A percentile compares a stretch with the other conserved stretches of the same genome.
Conservation (phyloP, 2,888 invertebrate genomes). For the Drosophila rubida region DNA sequence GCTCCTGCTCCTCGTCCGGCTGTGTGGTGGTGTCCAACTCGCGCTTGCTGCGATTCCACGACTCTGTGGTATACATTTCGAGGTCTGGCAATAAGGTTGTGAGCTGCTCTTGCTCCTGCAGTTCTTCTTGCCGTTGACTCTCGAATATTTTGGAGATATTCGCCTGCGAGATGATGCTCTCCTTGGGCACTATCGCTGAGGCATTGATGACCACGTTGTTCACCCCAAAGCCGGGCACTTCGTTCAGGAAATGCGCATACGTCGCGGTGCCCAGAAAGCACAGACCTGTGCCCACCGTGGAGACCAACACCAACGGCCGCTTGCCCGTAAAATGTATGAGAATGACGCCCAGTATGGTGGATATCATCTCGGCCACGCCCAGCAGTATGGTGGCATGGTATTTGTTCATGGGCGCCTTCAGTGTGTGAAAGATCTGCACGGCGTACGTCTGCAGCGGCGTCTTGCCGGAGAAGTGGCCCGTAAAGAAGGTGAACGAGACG, state of each 20-base stretch:
- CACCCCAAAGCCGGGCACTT: constrained; percentile 84
- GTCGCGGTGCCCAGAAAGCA: constrained; percentile 87
- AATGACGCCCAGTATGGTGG: constrained; percentile 88
- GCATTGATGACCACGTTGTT: constrained; percentile 84
- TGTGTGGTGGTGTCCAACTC: constrained; percentile 44
- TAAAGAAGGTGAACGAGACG: constrained; percentile 89
- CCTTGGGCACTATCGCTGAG: constrained; percentile 80
- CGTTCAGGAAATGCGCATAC: constrained; percentile 83
- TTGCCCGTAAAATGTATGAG: constrained; percentile 91
- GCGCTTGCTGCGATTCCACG: constrained; percentile 66
- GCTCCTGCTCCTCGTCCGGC: constrained; percentile 17
- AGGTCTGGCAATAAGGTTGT: constrained; percentile 45
- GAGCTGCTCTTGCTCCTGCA: constrained; percentile 22
- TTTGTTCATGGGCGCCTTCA: constrained; percentile 90
- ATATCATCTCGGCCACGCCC: constrained; percentile 89
- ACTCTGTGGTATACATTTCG: constrained; percentile 41
- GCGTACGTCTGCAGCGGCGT: constrained; percentile 91
- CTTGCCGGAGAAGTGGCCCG: constrained; percentile 91
- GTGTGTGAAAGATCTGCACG: constrained; percentile 89
- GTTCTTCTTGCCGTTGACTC: constrained; percentile 66
- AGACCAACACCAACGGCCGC: constrained; percentile 88
- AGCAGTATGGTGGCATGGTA: constrained; percentile 91
- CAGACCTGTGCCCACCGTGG: constrained; percentile 88
- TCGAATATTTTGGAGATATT: constrained; percentile 83
- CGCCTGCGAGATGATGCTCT: constrained; percentile 78